A percentile compares a stretch with the other conserved stretches of the same genome.
phyloP scores from a whole-genome alignment of 2,113 vertebrate species.

The Leuciscus idus region DNA sequence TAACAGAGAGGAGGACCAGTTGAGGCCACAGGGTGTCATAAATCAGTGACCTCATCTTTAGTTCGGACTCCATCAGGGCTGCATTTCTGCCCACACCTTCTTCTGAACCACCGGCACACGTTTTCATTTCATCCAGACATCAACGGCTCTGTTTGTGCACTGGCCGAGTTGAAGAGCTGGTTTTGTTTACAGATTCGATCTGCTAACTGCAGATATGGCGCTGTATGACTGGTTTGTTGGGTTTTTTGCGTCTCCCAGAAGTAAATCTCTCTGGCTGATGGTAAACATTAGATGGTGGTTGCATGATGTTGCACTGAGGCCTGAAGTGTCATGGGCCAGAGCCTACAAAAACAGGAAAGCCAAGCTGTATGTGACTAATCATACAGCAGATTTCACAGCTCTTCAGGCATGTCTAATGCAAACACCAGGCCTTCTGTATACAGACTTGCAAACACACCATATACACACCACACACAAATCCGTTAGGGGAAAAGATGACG shows the following conservation, averaged over 20 bases:
- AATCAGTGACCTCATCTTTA: constrained; percentile 25
- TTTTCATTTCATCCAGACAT: not conserved
- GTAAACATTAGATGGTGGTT: not conserved
- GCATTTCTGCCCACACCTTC: not conserved
- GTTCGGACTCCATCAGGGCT: constrained; percentile 8
- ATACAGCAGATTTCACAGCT: constrained; percentile 26
- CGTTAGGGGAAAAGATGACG: not conserved
- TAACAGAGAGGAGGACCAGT: not conserved
- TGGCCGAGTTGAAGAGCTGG: constrained; percentile 19
- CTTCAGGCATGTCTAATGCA: constrained; percentile 44
- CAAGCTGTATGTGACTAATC: constrained; percentile 45
- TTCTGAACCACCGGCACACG: not conserved
- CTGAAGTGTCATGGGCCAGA: not conserved
- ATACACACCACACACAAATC: constrained; percentile 27
- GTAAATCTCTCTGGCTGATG: not conserved
- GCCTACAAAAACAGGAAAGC: constrained; percentile 44
- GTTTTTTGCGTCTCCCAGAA: not conserved
- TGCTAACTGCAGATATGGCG: constrained; percentile 4
- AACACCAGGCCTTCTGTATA: constrained; percentile 28
- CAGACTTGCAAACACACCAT: constrained; percentile 19
- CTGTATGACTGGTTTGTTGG: constrained; percentile 18
- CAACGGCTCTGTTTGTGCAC: not conserved
- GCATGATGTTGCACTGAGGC: not conserved
- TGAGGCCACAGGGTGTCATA: constrained; percentile 7
- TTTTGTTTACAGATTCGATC: not conserved